A percentile compares a stretch with the other conserved stretches of the same genome.
Evolutionary conservation across 2,113 vertebrate species (phyloP).

Genomic region (Ctenomys sociabilis): DNA sequence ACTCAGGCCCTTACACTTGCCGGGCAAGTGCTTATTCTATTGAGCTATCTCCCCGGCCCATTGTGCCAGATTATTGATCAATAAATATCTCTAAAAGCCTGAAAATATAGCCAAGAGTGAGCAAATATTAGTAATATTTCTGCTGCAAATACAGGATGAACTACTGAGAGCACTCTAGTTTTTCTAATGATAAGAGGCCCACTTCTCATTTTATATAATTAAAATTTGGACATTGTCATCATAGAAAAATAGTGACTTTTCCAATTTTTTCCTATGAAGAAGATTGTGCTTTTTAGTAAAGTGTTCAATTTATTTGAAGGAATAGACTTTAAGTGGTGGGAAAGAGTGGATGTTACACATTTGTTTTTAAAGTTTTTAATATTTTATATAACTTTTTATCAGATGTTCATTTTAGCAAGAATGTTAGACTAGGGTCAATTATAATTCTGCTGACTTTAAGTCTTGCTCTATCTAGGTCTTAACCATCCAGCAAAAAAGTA

Average conservation of each 20-base stretch:
- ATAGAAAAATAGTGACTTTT: neutral
- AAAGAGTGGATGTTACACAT: slow-evolving; percentile 23
- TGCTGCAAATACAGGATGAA: slow-evolving; percentile 3
- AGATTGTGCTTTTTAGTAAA: neutral
- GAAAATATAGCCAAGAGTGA: neutral
- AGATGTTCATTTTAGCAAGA: neutral
- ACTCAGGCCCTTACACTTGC: too few species aligned
- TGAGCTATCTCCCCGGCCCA: too few species aligned
- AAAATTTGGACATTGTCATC: slow-evolving; percentile 55
- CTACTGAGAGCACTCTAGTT: neutral
- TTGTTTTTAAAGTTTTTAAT: slow-evolving; percentile 31
- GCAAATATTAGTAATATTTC: neutral
- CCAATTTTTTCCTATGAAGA: neutral
- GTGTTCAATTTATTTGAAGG: neutral
- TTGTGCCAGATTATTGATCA: neutral
- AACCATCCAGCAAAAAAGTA: too few species aligned
- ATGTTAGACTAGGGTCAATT: neutral
- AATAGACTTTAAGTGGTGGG: slow-evolving; percentile 51
- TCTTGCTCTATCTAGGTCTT: too few species aligned
- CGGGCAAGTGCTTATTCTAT: too few species aligned
- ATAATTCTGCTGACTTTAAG: neutral
- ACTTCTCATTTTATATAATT: slow-evolving; percentile 48
- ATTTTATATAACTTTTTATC: slow-evolving; percentile 10
- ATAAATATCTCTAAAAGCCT: slow-evolving; percentile 15
- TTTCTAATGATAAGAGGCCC: neutral